Evolutionary conservation across 2,113 vertebrate genomes (phyloP), one percentile per base, ranked within the genome.

Genomic region (Cottus gobio): DNA sequence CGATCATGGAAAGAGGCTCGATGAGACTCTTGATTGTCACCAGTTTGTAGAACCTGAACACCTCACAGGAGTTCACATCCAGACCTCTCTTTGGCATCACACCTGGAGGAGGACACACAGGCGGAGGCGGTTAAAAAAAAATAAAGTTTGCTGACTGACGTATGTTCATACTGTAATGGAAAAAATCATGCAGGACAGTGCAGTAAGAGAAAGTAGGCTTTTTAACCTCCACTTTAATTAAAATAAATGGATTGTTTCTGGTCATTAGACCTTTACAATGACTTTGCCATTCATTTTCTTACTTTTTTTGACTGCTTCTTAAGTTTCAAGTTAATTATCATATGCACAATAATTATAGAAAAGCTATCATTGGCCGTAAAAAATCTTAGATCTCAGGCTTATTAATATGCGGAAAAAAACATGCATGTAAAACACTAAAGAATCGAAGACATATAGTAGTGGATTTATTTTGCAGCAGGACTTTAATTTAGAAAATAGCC

Each of bases 31-130:
- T 99, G 86, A 93, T 91, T 71, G 97, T 96, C 79, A 99, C 95
- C 77, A 99, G 91, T 79, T 96, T 98, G 93, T 98, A 99, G 92
- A 99, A 99, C 89, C 97, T 95, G 95, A 97, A 99, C 85, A 99
- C 96, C 93, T 99, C 97, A 15, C 97, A 99, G 77, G 95, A 91
- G 71, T 94, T 95, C 71, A 98, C 96, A 12, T 99, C 96, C 56
- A 99, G 94, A 34, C 97, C 97, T 87, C 97, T 95, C 93, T 99
- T 99, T 90, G 97, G 97, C 97, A 99, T 97, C 26, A 94, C 75
- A 92, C 96, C 97, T 99, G 86, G 1, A 39, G 73, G 65, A 56
- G 78, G 0, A 62, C 64, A 75, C 36, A 76, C 31, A 42, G 1
- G 3, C 1, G 2, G 2, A 48, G 13, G 22, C 36, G 22, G 34